Conservation (phyloP, 2,113 vertebrate genomes). For the Onychorhynchus coronatus region DNA sequence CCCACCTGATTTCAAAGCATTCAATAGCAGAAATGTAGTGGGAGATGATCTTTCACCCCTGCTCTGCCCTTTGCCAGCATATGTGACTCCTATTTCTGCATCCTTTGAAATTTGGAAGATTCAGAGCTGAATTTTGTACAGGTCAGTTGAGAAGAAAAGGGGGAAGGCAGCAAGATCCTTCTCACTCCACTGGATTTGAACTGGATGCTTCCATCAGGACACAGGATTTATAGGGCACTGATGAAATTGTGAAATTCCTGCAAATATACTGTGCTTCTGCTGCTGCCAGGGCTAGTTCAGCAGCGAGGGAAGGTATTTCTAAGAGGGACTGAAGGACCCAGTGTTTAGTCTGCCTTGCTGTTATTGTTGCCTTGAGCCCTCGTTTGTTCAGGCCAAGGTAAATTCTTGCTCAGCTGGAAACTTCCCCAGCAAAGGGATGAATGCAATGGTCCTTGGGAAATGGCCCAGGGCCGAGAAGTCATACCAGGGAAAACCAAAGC, state of each 20-base stretch:
- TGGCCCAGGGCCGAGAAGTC: slow-evolving; percentile 3
- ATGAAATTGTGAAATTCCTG: not conserved
- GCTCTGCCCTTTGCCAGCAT: not conserved
- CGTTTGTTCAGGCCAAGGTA: not conserved
- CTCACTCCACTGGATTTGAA: not conserved
- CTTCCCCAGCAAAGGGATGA: slow-evolving; percentile 19
- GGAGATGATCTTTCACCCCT: not conserved
- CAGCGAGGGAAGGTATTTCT: not conserved
- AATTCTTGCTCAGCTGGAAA: slow-evolving; percentile 53
- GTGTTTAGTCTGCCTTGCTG: not conserved
- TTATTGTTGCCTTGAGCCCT: not conserved
- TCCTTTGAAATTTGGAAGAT: not conserved
- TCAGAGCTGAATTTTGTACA: not conserved
- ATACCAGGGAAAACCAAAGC: not conserved
- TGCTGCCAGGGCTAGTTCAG: not conserved
- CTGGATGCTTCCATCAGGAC: not conserved
- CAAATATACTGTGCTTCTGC: not conserved
- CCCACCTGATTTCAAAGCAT: not conserved
- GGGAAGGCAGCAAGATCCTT: not conserved
- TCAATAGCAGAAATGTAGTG: not conserved
- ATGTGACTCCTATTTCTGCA: not conserved
- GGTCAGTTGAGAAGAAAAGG: not conserved
- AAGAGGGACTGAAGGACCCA: not conserved
- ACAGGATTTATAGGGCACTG: not conserved
- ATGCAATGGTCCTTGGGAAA: not conserved